Base-by-base conservation (phyloP, 1,140 invertebrate species). In the Lamellibrachia luymesi region DNA sequence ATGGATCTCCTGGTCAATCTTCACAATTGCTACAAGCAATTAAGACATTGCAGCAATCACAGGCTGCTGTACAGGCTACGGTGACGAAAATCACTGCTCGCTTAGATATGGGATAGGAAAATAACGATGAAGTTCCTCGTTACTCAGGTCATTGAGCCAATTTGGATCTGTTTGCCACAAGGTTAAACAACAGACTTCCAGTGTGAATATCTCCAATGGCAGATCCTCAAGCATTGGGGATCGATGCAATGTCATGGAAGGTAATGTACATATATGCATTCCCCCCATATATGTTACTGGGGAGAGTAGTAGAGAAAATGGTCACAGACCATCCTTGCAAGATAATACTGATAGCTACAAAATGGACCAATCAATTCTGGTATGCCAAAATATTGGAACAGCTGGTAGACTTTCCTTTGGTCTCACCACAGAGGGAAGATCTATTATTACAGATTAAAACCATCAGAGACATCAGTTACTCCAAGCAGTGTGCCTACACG, bases 101-200 rank as follows among this genome's bases (percentile, higher is more conserved):
- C 38, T 38, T 38, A 38, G 38, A 38, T 38, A 38, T 38, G 38
- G 38, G 38, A 38, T 38, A 38, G 38, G 38, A 38, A 38, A 38
- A 38, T 38, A 38, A 38, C 38, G 38, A 38, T 38, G 38, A 38
- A 38, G 38, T 38, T 38, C 38, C 38, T 38, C 38, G 38, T 38
- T 38, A 38, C 38, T 38, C 38, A 38, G 38, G 38, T 38, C 38
- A 38, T 38, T 38, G 38, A 38, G 38, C 93, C 0, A 91, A 92
- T 17, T 90, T 94, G 91, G 93, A 94, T 91, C 38, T 94, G 22
- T 94, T 94, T 93, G 93, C 93, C 49, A 94, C 94, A 49, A 4
- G 89, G 38, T 50, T 92, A 27, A 94, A 94, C 56, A 90, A 10
- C 27, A 92, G 93, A 90, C 91, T 94, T 90, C 93, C 90, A 52